Conservation (phyloP, 2,113 vertebrate species). For the Otis tarda region DNA sequence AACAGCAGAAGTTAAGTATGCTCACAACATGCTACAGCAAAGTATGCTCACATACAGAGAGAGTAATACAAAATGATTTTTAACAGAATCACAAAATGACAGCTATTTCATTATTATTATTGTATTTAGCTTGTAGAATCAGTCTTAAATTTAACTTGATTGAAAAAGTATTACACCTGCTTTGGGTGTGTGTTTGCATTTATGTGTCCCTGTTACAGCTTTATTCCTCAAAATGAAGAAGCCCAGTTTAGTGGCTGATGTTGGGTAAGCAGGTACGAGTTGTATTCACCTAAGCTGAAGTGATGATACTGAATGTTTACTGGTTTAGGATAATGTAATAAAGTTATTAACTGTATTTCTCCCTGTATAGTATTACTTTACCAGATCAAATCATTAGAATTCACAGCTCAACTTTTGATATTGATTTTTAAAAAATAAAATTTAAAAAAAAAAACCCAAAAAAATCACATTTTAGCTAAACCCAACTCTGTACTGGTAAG, state of each 20-base stretch:
- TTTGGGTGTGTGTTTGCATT: background rate
- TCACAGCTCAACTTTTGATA: slow-evolving; percentile 9
- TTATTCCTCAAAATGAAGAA: background rate
- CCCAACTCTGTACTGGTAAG: slow-evolving; percentile 6
- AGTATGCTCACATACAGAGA: slow-evolving; percentile 40
- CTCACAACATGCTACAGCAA: slow-evolving; percentile 47
- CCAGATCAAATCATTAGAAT: background rate
- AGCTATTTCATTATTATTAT: background rate
- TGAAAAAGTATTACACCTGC: background rate
- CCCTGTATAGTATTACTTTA: background rate
- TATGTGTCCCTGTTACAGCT: background rate
- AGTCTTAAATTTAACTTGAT: background rate
- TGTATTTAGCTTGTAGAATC: background rate
- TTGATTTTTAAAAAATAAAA: background rate
- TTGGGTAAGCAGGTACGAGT: background rate
- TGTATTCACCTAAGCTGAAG: background rate
- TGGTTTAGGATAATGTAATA: background rate
- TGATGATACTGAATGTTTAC: background rate
- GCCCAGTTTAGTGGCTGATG: background rate
- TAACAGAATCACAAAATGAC: background rate
- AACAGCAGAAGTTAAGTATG: background rate
- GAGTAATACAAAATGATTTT: background rate
- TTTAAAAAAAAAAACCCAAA: background rate
- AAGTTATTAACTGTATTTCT: background rate
- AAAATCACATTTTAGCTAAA: background rate